phyloP scores from a whole-genome alignment of 2,797 vertebrate genomes.

The Vultur gryphus region DNA sequence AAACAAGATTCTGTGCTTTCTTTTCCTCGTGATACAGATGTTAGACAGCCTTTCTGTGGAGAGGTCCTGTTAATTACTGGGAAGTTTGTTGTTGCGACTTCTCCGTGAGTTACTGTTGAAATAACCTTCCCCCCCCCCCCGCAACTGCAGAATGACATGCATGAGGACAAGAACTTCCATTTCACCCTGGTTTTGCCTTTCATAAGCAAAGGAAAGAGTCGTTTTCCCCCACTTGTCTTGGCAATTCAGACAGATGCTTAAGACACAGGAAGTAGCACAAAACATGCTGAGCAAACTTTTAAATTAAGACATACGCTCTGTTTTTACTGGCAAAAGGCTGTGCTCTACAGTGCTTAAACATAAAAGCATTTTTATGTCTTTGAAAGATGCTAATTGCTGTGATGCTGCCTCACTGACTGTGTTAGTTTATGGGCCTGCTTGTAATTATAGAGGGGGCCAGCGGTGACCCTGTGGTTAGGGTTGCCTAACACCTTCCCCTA shows the following conservation, averaged over 20 bases:
- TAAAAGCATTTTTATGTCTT: conserved; percentile 6
- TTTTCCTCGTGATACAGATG: neutral
- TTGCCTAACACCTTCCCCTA: neutral
- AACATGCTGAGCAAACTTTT: conserved; percentile 56
- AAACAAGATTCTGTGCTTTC: neutral
- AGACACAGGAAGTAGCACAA: conserved; percentile 62
- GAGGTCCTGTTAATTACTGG: neutral
- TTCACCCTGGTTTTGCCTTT: neutral
- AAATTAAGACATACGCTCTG: conserved; percentile 60
- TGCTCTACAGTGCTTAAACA: conserved; percentile 29
- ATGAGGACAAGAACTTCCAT: neutral
- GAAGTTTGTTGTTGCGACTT: neutral
- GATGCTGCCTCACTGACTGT: neutral
- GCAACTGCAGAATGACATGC: neutral
- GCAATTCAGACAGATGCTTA: conserved; percentile 61
- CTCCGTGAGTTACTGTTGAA: neutral
- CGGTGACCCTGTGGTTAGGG: neutral
- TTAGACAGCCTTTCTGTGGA: neutral
- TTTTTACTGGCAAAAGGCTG: conserved; percentile 50
- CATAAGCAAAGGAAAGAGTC: conserved; percentile 6
- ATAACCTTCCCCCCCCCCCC: neutral
- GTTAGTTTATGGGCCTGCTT: neutral
- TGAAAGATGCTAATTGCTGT: conserved; percentile 9
- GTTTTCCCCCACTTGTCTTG: conserved; percentile 51
- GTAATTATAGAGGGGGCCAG: neutral